These are phyloP conservation scores for Ctenopoma kingsleyae DNA, from an alignment of 2,797 vertebrate genomes.

Conservation along the genomic window DNA sequence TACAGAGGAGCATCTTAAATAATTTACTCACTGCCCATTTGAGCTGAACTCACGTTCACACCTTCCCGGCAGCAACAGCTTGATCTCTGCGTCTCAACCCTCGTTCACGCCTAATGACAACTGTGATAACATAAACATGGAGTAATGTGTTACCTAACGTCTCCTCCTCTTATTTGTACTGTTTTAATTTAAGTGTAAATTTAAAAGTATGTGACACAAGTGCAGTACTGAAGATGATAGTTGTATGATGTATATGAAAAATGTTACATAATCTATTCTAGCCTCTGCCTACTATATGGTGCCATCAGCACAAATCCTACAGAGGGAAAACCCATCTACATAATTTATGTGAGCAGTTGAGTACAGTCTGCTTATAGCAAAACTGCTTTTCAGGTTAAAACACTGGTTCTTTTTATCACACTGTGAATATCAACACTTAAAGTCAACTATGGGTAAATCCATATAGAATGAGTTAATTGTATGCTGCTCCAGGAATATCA, in stretches of 20 bases:
- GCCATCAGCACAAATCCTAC: conserved; percentile 56
- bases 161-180: not conserved
- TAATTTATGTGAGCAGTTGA: conserved; percentile 63
- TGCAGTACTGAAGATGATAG: conserved; percentile 10
- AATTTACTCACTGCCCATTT: conserved; percentile 60
- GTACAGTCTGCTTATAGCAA: conserved; percentile 13
- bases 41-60: conserved; percentile 62
- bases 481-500: conserved; percentile 9
- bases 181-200: conserved; percentile 32
- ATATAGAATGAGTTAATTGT: not conserved
- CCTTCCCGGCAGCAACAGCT: conserved; percentile 50
- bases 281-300: conserved; percentile 18
- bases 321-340: conserved; percentile 49
- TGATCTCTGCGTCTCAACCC: conserved; percentile 29
- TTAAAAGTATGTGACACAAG: too few relatives aligned
- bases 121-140: conserved; percentile 34
- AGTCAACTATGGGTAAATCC: not conserved
- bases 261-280: conserved; percentile 49
- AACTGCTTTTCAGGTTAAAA: conserved; percentile 51
- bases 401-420: conserved; percentile 27
- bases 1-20: conserved; percentile 63
- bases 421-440: not conserved
- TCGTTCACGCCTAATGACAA: conserved; percentile 13
- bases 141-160: conserved; percentile 12
- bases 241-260: conserved; percentile 47